phyloP scores from a whole-genome alignment of 2,888 invertebrate genomes.

The Hypselothyrea guttata region DNA sequence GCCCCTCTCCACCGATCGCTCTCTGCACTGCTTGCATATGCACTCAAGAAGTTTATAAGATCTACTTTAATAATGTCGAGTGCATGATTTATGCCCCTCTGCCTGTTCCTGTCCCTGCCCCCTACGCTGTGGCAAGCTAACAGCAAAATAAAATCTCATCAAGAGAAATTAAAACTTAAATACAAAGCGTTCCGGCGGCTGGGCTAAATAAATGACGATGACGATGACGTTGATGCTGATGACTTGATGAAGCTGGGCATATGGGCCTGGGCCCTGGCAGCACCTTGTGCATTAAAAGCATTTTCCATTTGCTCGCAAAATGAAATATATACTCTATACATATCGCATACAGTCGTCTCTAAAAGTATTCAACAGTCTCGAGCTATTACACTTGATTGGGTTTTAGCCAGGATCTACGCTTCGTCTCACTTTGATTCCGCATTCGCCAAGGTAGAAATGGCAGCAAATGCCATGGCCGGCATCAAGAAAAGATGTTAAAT shows the following conservation, averaged over 20 bases:
- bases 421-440: not conserved
- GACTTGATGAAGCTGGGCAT: conserved; percentile 30
- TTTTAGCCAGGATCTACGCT: conserved; percentile 31
- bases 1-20: conserved; percentile 3
- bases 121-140: conserved; percentile 22
- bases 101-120: not conserved
- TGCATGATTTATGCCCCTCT: conserved; percentile 62
- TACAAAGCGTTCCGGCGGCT: conserved; percentile 42
- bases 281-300: conserved; percentile 45
- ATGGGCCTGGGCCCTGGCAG: not conserved
- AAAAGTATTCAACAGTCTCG: conserved; percentile 48
- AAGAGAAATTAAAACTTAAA: conserved; percentile 72
- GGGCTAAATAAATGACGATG: conserved; percentile 45
- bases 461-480: conserved; percentile 21
- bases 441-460: conserved; percentile 35
- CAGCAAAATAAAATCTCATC: conserved; percentile 58
- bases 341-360: conserved; percentile 1
- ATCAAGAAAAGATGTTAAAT: conserved; percentile 53
- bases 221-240: no score
- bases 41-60: conserved; percentile 71
- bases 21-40: conserved; percentile 50
- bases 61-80: conserved; percentile 75
- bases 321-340: conserved; percentile 9
- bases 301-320: conserved; percentile 19
- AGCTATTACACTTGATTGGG: conserved; percentile 68